Evolutionary conservation across 2,888 invertebrate species (phyloP).

Genomic region (Tinea trinotella): DNA sequence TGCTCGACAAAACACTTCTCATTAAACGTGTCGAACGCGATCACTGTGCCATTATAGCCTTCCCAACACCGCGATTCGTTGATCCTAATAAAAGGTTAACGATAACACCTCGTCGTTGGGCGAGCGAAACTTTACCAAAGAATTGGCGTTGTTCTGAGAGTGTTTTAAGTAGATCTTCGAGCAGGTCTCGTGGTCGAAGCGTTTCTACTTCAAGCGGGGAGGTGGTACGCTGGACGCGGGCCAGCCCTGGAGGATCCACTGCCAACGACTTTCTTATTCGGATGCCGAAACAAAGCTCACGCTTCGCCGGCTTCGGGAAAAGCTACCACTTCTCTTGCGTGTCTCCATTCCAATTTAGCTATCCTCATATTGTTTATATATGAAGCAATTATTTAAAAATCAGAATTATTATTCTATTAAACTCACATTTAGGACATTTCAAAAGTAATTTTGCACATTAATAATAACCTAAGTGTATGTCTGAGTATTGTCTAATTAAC

Average conservation of each 20-base stretch:
- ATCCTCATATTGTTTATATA: slow-evolving; percentile 64
- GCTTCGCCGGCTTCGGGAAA: slow-evolving; percentile 67
- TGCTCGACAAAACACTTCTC: slow-evolving; percentile 58
- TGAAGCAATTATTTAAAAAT: slow-evolving; percentile 35
- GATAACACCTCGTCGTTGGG: slow-evolving; percentile 50
- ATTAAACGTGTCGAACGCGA: slow-evolving; percentile 55
- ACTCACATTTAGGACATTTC: too few species aligned
- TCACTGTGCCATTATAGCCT: slow-evolving; percentile 62
- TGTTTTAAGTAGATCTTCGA: slow-evolving; percentile 38
- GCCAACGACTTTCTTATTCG: slow-evolving; percentile 60
- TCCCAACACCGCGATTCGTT: slow-evolving; percentile 52
- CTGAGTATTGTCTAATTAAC: background rate
- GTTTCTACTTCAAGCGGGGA: slow-evolving; percentile 34
- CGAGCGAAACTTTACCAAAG: slow-evolving; percentile 55
- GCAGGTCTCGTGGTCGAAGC: slow-evolving; percentile 28
- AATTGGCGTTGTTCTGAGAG: slow-evolving; percentile 65
- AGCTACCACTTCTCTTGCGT: slow-evolving; percentile 70
- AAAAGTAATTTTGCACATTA: background rate
- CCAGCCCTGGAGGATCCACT: slow-evolving; percentile 60
- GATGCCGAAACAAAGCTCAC: slow-evolving; percentile 62
- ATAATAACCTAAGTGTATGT: background rate
- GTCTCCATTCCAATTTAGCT: slow-evolving; percentile 65
- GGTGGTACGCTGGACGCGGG: slow-evolving; percentile 52
- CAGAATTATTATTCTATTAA: too few species aligned
- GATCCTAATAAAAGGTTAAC: slow-evolving; percentile 37